Percentiles rank a stretch among this genome's conserved stretches.
Evolutionary conservation across 2,113 vertebrate genomes (phyloP).

Genomic region (Notarius quadriscutis): DNA sequence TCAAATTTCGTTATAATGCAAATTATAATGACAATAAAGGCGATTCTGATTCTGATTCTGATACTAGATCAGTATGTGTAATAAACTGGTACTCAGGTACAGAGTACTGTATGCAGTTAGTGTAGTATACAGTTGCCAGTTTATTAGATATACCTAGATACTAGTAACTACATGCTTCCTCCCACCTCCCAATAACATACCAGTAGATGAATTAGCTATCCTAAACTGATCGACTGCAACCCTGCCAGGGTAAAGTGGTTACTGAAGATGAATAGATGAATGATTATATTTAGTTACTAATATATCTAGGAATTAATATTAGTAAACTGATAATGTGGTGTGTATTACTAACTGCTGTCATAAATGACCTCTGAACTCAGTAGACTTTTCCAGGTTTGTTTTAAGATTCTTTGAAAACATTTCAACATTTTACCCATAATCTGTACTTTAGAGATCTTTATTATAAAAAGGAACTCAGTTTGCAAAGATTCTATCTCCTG

Average conservation of each 20-base stretch:
- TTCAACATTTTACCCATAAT: background rate
- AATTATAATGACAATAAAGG: no score
- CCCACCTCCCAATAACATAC: background rate
- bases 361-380: constrained; percentile 19
- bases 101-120: background rate
- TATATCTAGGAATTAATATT: background rate
- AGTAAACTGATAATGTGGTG: background rate
- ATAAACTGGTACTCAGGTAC: background rate
- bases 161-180: background rate
- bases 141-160: background rate
- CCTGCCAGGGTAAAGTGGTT: no score
- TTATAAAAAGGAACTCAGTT: background rate
- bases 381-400: constrained; percentile 6
- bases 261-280: background rate
- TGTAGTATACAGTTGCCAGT: background rate
- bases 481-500: background rate
- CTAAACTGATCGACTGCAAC: background rate
- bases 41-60: no score
- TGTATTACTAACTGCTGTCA: background rate
- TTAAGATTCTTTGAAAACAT: background rate
- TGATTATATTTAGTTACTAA: background rate
- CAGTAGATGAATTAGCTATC: background rate
- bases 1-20: no score
- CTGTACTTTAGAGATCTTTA: background rate
- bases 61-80: background rate